These are phyloP conservation scores for Meteorus colon DNA, from an alignment of 2,888 invertebrate species.

Conservation along the genomic window DNA sequence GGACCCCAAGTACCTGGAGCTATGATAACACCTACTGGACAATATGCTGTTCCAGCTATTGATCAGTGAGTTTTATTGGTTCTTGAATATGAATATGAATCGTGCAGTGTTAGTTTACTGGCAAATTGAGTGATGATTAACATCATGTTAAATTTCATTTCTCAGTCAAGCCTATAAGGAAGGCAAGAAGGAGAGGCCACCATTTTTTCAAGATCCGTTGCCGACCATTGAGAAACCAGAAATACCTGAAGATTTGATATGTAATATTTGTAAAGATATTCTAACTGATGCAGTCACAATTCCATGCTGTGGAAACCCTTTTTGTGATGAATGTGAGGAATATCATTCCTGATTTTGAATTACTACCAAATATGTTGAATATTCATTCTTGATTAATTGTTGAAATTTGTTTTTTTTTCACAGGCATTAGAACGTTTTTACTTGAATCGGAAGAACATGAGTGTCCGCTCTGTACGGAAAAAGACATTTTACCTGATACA, in stretches of 20 bases:
- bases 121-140: no score
- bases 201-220: constrained; percentile 77
- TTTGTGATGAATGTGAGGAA: constrained; percentile 96
- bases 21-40: constrained; percentile 91
- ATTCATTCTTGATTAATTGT: not conserved
- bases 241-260: constrained; percentile 93
- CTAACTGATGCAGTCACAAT: constrained; percentile 97
- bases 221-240: constrained; percentile 77
- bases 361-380: not conserved
- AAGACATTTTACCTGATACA: constrained; percentile 93
- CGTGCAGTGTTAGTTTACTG: no score
- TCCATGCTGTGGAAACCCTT: constrained; percentile 98
- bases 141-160: not conserved
- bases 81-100: constrained; percentile 17
- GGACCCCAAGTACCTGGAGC: constrained; percentile 92
- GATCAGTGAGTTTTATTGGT: constrained; percentile 81
- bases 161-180: constrained; percentile 86
- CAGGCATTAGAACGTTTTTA: constrained; percentile 90
- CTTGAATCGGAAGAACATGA: constrained; percentile 95
- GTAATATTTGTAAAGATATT: constrained; percentile 93
- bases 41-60: constrained; percentile 90
- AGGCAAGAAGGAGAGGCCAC: constrained; percentile 81
- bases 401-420: not conserved
- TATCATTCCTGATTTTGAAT: not conserved
- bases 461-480: constrained; percentile 95